Conservation (phyloP, 2,113 vertebrate genomes). For the Galbula dea region DNA sequence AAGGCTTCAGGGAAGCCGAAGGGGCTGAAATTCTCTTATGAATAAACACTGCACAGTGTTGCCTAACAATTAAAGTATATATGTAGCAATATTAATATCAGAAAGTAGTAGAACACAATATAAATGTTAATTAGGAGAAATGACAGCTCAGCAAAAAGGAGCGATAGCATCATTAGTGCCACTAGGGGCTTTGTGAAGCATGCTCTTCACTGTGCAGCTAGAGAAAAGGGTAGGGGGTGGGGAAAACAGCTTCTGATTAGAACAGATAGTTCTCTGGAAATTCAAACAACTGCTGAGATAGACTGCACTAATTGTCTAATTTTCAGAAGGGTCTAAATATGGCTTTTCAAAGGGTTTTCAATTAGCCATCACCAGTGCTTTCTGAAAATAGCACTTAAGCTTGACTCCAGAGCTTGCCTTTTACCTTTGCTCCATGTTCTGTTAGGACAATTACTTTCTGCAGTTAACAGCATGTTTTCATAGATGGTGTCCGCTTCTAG, state of each 20-base stretch:
- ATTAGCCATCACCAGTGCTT: neutral
- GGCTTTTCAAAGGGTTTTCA: neutral
- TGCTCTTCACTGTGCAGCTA: neutral
- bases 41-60: neutral
- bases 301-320: neutral
- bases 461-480: too few relatives aligned
- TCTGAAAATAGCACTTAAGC: neutral
- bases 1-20: neutral
- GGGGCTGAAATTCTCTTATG: slow-evolving; percentile 25
- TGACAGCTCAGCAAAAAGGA: slow-evolving; percentile 65
- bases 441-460: neutral
- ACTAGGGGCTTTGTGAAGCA: slow-evolving; percentile 31
- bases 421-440: neutral
- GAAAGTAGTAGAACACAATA: slow-evolving; percentile 53
- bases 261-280: neutral
- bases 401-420: neutral
- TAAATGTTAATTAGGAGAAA: slow-evolving; percentile 66
- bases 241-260: neutral
- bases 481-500: too few relatives aligned
- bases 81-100: slow-evolving; percentile 40
- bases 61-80: slow-evolving; percentile 52
- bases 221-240: neutral
- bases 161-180: slow-evolving; percentile 58
- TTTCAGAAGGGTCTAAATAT: neutral
- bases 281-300: neutral